Evolutionary conservation across 2,797 vertebrate genomes (phyloP), one percentile per base, ranked within the genome.

Genomic region (Avahi laniger): DNA sequence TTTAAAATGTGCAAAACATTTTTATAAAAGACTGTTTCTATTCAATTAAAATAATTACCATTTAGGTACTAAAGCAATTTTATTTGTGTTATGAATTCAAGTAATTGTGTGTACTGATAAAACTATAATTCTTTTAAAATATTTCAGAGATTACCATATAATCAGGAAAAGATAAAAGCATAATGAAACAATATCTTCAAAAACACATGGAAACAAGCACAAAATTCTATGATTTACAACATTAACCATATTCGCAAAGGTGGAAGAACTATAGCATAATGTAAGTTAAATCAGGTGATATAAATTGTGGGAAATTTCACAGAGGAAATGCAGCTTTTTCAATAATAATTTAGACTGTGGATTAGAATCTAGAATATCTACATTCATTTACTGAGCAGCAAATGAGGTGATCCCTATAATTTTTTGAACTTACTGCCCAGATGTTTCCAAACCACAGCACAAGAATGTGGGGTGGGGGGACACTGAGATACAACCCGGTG

Each of bases 11-110:
- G 17, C 13, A 90, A 89, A 92, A 92, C n/a, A 33, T 86, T 94
- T 91, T 92, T 86, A 78, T 2, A 24, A 82, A 84, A 67, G 33
- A 1, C 10, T 70, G 92, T 75, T 92, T 87, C 14, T 14, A 57
- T 65, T 78, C 22, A 69, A 50, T 91, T 88, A 93, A 95, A 93
- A 80, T 89, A 65, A 82, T 90, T 89, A 43, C n/a, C 67, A 57
- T 54, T n/a, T 57, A 91, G 41, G 13, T 57, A 35, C 13, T 52
- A 93, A 81, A 81, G 48, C 7, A 88, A 63, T 81, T 89, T 95
- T 48, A 82, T 78, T 79, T 96, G 57, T 72, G 4, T 30, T 80
- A 67, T 82, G 33, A 95, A 8, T 67, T 89, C 18, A 65, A 95
- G 33, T 35, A 83, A 73, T 59, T 94, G 48, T 41, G 3, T 73